phyloP scores from a whole-genome alignment of 2,888 invertebrate genomes.

The Xestia sexstrigata region DNA sequence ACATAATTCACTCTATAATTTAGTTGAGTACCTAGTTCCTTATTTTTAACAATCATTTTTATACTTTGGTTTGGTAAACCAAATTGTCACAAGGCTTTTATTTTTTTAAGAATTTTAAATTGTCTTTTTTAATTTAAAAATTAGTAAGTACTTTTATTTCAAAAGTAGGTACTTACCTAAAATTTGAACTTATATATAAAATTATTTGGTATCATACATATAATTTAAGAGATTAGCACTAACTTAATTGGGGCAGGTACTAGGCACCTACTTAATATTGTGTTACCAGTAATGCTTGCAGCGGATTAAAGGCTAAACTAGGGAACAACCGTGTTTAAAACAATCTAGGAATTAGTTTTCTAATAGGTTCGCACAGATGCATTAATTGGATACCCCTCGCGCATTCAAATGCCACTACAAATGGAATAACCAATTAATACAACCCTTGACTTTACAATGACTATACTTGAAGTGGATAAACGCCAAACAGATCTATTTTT shows the following conservation, averaged over 20 bases:
- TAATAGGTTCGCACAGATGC: slow-evolving; percentile 13
- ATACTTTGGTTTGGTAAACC: slow-evolving; percentile 25
- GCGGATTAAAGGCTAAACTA: slow-evolving; percentile 39
- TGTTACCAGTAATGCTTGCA: slow-evolving; percentile 37
- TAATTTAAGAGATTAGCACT: slow-evolving; percentile 40
- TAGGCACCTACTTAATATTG: slow-evolving; percentile 50
- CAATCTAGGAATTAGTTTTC: slow-evolving; percentile 33
- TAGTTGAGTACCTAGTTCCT: slow-evolving; percentile 18
- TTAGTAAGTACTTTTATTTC: slow-evolving; percentile 7
- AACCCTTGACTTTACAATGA: neutral
- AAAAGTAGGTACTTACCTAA: neutral
- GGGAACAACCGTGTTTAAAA: slow-evolving; percentile 38
- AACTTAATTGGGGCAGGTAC: slow-evolving; percentile 64
- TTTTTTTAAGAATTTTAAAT: neutral
- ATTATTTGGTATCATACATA: neutral
- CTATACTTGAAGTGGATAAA: slow-evolving; percentile 24
- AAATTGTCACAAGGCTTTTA: slow-evolving; percentile 31
- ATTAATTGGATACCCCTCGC: slow-evolving; percentile 11
- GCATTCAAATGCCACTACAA: neutral
- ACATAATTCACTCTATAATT: slow-evolving; percentile 31
- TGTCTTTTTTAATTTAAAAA: neutral
- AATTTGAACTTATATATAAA: slow-evolving; percentile 30
- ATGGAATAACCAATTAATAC: slow-evolving; percentile 18
- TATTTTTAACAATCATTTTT: slow-evolving; percentile 10
- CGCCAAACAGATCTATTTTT: slow-evolving; percentile 26